Percentiles rank a stretch among this genome's conserved stretches.
These are phyloP conservation scores for Deroplatys truncata DNA, from an alignment of 2,888 invertebrate genomes.

Conservation along the genomic window DNA sequence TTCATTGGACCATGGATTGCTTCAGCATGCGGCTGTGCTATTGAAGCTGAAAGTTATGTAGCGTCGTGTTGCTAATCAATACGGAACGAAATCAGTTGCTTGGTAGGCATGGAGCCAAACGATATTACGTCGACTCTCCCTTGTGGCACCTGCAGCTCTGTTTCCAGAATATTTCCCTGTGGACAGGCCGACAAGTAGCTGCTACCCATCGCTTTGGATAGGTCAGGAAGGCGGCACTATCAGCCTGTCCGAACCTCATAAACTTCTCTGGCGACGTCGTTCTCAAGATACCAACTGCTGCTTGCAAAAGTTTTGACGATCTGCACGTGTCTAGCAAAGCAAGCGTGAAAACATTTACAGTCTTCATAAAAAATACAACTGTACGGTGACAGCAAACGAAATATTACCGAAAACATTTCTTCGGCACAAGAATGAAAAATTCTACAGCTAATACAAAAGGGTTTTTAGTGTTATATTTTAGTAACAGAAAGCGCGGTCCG, in stretches of 20 bases:
- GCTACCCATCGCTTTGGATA: not conserved
- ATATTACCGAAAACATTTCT: too few relatives aligned
- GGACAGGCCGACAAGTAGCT: not conserved
- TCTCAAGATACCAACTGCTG: not conserved
- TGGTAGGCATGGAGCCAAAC: not conserved
- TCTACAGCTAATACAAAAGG: too few relatives aligned
- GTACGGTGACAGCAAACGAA: too few relatives aligned
- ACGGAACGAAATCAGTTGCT: not conserved
- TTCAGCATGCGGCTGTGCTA: not conserved
- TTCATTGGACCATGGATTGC: not conserved
- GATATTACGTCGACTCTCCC: not conserved
- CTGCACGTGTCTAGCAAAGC: not conserved
- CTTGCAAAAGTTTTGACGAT: not conserved
- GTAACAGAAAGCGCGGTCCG: too few relatives aligned
- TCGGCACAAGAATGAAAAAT: too few relatives aligned
- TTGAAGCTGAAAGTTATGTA: not conserved
- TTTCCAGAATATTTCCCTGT: too few relatives aligned
- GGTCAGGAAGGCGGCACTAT: not conserved
- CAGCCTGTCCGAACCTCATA: not conserved
- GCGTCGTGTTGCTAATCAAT: not conserved
- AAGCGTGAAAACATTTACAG: not conserved
- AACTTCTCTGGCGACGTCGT: not conserved
- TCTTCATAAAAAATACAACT: not conserved
- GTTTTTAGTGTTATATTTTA: too few relatives aligned
- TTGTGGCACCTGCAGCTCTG: not conserved